These are phyloP conservation scores for Scotopteryx bipunctaria DNA, from an alignment of 2,888 invertebrate genomes.

Conservation along the genomic window DNA sequence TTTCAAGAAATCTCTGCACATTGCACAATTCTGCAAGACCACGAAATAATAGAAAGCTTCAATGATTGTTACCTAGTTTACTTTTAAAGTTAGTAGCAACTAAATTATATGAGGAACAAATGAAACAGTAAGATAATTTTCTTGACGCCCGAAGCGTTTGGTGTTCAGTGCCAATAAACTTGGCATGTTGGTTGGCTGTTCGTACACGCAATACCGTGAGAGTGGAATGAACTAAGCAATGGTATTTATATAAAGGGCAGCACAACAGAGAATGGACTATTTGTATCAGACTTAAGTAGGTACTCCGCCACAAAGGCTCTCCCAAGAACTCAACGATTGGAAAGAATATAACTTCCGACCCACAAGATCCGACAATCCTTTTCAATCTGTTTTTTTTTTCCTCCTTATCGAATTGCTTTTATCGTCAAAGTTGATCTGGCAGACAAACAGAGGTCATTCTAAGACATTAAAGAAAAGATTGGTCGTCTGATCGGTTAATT, in stretches of 20 bases:
- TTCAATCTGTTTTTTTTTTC: conserved; percentile 6
- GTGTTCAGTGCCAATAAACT: conserved; percentile 22
- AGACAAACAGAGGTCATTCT: conserved; percentile 31
- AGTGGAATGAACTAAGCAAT: conserved; percentile 12
- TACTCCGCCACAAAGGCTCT: too few species aligned
- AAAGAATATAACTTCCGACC: not conserved
- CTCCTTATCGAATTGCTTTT: conserved; percentile 17
- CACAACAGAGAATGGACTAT: too few species aligned
- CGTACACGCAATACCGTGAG: conserved; percentile 1
- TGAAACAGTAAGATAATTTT: conserved; percentile 20
- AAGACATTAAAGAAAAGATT: conserved; percentile 28
- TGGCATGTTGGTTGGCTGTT: conserved; percentile 17
- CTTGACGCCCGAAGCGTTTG: conserved; percentile 20
- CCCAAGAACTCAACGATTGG: too few species aligned
- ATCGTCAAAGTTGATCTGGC: conserved; percentile 15
- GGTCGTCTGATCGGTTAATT: conserved; percentile 29
- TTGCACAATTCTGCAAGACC: too few species aligned
- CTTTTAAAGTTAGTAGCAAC: conserved; percentile 1
- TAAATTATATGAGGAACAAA: conserved; percentile 16
- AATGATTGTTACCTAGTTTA: too few species aligned
- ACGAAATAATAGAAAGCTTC: not conserved
- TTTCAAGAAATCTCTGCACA: too few species aligned
- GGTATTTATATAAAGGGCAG: conserved; percentile 9
- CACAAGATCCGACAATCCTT: not conserved
- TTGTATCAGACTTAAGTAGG: too few species aligned